Percentiles rank a stretch among this genome's conserved stretches.
phyloP scores from a whole-genome alignment of 92 coral and sea anemone genomes.

The Chrysogorgia sp. region DNA sequence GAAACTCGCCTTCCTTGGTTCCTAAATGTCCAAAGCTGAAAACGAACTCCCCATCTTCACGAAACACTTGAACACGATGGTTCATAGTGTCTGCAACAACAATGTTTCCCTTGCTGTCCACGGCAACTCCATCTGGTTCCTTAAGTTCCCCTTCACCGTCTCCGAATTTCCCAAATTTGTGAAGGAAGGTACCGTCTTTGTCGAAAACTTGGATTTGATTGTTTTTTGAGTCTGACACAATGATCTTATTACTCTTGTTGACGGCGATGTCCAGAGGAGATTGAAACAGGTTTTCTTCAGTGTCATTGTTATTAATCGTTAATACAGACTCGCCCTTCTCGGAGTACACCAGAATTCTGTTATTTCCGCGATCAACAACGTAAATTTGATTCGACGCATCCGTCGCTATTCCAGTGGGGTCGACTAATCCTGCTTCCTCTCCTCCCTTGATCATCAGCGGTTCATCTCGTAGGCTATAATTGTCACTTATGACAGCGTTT shows the following conservation, averaged over 20 bases:
- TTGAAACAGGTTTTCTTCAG: conserved; percentile 12
- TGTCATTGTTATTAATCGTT: conserved; percentile 18
- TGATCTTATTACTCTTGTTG: conserved; percentile 20
- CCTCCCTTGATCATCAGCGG: conserved; percentile 6
- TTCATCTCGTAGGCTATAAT: conserved; percentile 34
- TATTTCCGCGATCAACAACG: conserved; percentile 38
- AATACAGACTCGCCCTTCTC: conserved; percentile 12
- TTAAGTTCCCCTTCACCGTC: conserved; percentile 34
- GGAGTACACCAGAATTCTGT: conserved; percentile 37
- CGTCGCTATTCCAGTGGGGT: conserved; percentile 22
- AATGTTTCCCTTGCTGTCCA: conserved; percentile 28
- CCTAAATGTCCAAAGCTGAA: conserved; percentile 25
- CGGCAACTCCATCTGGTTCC: conserved; percentile 35
- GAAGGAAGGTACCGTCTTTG: conserved; percentile 31
- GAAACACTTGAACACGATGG: conserved; percentile 32
- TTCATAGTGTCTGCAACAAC: conserved; percentile 33
- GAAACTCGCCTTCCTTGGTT: conserved; percentile 32
- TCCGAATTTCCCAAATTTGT: conserved; percentile 19
- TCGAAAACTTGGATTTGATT: conserved; percentile 35
- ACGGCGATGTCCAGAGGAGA: conserved; percentile 9
- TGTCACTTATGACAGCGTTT: conserved; percentile 31
- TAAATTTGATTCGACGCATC: conserved; percentile 42
- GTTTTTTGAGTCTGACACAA: conserved; percentile 21
- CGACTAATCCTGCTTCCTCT: conserved; percentile 16
- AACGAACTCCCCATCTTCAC: conserved; percentile 32